Conservation (phyloP, 2,888 invertebrate genomes). For the Vesta saturnalis region DNA sequence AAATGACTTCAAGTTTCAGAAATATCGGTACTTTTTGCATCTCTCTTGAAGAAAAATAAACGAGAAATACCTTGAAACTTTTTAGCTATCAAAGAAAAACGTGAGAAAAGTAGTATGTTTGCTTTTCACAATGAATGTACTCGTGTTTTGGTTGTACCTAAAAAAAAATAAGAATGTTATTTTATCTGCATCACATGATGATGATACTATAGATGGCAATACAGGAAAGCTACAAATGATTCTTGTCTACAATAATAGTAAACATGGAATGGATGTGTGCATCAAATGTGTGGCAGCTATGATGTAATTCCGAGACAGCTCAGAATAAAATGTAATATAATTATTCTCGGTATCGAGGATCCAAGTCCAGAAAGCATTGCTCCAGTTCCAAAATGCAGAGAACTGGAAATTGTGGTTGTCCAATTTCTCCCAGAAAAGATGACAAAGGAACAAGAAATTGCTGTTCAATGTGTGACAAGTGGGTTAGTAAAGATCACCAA, state of each 20-base stretch:
- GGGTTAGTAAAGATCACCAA: not conserved
- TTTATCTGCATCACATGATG: not conserved
- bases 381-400: not conserved
- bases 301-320: not conserved
- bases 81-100: too few species aligned
- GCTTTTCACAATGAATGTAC: too few species aligned
- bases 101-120: too few species aligned
- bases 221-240: not conserved
- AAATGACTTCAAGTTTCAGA: not conserved
- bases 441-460: not conserved
- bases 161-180: not conserved
- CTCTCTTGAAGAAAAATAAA: not conserved
- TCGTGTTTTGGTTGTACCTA: not conserved
- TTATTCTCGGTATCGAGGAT: not conserved
- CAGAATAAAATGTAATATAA: not conserved
- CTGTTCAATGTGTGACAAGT: too few species aligned
- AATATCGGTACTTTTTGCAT: not conserved
- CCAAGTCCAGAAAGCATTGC: not conserved
- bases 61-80: not conserved
- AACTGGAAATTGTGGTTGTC: not conserved
- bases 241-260: not conserved
- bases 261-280: too few species aligned
- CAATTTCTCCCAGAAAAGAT: not conserved
- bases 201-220: not conserved
- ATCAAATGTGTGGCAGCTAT: not conserved